Conservation (phyloP, 2,797 vertebrate species). For the Urosaurus nigricauda region DNA sequence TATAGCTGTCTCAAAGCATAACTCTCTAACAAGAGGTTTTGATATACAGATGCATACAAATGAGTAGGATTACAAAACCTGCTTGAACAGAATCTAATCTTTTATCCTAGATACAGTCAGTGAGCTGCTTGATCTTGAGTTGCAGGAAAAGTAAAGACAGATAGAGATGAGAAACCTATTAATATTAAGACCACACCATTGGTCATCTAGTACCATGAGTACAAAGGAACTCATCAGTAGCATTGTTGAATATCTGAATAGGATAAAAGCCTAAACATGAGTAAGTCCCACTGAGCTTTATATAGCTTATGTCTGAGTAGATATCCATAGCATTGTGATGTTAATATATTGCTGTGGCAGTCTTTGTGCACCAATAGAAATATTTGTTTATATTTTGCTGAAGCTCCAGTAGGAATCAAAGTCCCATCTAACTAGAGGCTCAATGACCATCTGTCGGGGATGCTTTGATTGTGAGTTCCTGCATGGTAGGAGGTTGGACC, state of each 20-base stretch:
- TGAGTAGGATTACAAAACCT: slow-evolving; percentile 28
- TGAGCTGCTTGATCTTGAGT: not conserved
- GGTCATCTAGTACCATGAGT: not conserved
- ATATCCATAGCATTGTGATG: not conserved
- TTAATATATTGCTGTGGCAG: not conserved
- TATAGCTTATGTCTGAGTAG: not conserved
- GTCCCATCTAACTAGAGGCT: not conserved
- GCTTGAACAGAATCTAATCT: slow-evolving; percentile 3
- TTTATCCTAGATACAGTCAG: not conserved
- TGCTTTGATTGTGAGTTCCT: no score
- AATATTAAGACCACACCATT: not conserved
- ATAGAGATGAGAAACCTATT: not conserved
- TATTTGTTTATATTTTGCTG: not conserved
- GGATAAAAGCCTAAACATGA: not conserved
- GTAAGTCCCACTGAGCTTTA: no score
- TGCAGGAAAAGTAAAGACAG: not conserved
- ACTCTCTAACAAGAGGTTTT: slow-evolving; percentile 4
- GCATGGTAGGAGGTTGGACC: no score
- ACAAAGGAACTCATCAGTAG: not conserved
- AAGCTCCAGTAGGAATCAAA: not conserved
- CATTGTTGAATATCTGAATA: not conserved
- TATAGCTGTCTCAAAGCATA: slow-evolving; percentile 18
- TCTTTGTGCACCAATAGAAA: not conserved
- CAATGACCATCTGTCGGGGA: no score
- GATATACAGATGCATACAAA: slow-evolving; percentile 31